These are phyloP conservation scores for Lycia hirtaria DNA, from an alignment of 2,888 invertebrate species.

Conservation along the genomic window DNA sequence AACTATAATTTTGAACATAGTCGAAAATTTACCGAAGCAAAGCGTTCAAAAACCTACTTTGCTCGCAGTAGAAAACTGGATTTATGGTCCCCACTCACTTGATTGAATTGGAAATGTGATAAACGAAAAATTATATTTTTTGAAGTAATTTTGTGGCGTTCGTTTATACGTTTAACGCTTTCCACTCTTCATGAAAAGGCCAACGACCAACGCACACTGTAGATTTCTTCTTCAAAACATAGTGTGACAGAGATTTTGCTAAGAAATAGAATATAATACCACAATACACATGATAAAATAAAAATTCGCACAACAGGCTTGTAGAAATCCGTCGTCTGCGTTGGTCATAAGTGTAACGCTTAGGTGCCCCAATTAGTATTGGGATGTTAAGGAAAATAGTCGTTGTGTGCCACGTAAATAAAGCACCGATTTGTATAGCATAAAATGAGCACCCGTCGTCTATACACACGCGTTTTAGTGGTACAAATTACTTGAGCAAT, in stretches of 20 bases:
- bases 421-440: constrained; percentile 7
- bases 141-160: constrained; percentile 21
- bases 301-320: too few relatives aligned
- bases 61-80: background rate
- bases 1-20: too few relatives aligned
- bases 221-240: background rate
- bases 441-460: background rate
- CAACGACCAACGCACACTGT: background rate
- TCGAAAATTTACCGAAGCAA: too few relatives aligned
- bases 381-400: constrained; percentile 19
- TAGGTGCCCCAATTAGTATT: constrained; percentile 17
- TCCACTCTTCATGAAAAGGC: background rate
- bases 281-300: too few relatives aligned
- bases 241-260: background rate
- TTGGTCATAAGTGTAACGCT: background rate
- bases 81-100: background rate
- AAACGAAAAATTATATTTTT: constrained; percentile 6
- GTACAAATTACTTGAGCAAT: constrained; percentile 43
- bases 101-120: constrained; percentile 7
- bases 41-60: too few relatives aligned
- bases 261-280: too few relatives aligned
- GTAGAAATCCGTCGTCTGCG: background rate
- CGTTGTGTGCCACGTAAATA: constrained; percentile 35
- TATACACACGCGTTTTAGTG: constrained; percentile 21
- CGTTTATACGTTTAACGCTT: background rate